Percentiles rank a stretch among this genome's conserved stretches.
These are phyloP conservation scores for Bovichtus diacanthus DNA, from an alignment of 2,797 vertebrate genomes.

Conservation along the genomic window DNA sequence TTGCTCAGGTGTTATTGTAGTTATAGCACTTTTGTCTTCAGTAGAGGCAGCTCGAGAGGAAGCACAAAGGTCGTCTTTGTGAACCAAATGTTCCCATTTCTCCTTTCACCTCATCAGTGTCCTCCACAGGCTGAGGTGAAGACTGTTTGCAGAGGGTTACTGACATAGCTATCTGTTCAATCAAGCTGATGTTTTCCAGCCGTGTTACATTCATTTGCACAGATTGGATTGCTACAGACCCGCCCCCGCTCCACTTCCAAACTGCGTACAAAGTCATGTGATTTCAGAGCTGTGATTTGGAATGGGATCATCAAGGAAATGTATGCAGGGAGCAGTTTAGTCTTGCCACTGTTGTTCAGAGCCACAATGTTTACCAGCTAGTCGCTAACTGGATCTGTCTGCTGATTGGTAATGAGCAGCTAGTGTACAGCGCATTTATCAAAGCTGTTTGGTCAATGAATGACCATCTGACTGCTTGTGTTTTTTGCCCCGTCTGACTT, in stretches of 20 bases:
- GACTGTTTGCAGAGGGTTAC: neutral
- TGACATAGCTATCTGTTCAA: slow-evolving; percentile 38
- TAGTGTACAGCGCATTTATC: neutral
- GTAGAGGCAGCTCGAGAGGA: neutral
- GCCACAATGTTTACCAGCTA: no score
- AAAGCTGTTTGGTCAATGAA: neutral
- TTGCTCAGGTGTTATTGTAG: neutral
- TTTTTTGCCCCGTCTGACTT: no score
- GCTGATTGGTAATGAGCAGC: neutral
- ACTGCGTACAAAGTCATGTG: slow-evolving; percentile 63
- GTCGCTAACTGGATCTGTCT: neutral
- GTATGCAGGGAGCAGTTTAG: slow-evolving; percentile 16
- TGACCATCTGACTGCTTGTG: neutral
- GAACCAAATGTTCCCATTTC: neutral
- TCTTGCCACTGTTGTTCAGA: neutral
- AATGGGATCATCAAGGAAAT: slow-evolving; percentile 28
- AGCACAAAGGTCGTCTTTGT: neutral
- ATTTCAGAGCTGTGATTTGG: slow-evolving; percentile 43
- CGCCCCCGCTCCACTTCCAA: slow-evolving; percentile 30
- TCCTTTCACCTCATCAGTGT: neutral
- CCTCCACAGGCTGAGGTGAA: slow-evolving; percentile 3
- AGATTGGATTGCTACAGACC: slow-evolving; percentile 31
- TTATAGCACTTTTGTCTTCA: neutral
- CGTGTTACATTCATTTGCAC: slow-evolving; percentile 45
- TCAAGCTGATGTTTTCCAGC: slow-evolving; percentile 61